These are phyloP conservation scores for Sus cebifrons DNA, from an alignment of 2,797 vertebrate species.

Conservation along the genomic window DNA sequence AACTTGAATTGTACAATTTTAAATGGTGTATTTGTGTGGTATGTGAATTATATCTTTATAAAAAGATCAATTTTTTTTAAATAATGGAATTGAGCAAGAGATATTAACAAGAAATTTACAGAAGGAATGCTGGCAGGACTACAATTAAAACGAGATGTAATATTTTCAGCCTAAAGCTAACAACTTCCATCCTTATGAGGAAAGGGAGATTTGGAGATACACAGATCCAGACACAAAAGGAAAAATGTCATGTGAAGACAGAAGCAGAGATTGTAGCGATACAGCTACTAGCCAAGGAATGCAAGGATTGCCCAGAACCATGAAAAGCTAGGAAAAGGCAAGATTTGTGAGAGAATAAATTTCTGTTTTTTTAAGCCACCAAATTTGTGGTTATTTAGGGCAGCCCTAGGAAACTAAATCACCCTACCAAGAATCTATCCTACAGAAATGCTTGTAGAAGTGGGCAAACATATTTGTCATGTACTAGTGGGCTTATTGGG, in stretches of 20 bases:
- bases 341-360: slow-evolving; percentile 16
- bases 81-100: not conserved
- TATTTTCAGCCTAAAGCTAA: not conserved
- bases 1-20: not conserved
- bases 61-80: not conserved
- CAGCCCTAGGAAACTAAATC: not conserved
- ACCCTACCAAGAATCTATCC: not conserved
- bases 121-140: not conserved
- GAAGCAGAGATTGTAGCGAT: not conserved
- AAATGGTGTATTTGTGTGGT: not conserved
- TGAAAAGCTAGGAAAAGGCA: not conserved
- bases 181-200: not conserved
- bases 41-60: not conserved
- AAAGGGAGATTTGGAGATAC: not conserved
- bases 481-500: not conserved
- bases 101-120: slow-evolving; percentile 43
- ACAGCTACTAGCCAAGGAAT: not conserved
- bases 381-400: slow-evolving; percentile 34
- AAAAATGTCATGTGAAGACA: not conserved
- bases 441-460: not conserved
- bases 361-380: not conserved
- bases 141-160: not conserved
- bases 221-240: not conserved
- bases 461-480: not conserved
- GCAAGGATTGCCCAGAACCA: not conserved